Percentiles rank a stretch among this genome's conserved stretches.
phyloP scores from a whole-genome alignment of 2,113 vertebrate species.

The Stigmatopora nigra region DNA sequence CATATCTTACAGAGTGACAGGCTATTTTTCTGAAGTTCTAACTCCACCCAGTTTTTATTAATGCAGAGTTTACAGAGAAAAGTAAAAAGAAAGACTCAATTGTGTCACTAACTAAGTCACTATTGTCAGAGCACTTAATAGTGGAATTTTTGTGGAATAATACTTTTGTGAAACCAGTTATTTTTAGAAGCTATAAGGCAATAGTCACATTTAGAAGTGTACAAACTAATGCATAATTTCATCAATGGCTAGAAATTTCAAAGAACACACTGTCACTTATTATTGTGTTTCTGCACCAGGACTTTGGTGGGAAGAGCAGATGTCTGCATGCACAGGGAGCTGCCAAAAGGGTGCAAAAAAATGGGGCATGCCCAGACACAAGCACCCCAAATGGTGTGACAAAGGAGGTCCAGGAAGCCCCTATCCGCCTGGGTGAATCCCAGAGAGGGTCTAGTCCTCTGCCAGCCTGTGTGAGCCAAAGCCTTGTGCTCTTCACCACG shows the following conservation, averaged over 20 bases:
- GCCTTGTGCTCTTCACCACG: constrained; percentile 54
- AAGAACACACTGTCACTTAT: constrained; percentile 37
- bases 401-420: constrained; percentile 77
- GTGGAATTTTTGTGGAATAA: not conserved
- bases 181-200: not conserved
- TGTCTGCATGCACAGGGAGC: constrained; percentile 66
- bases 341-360: constrained; percentile 69
- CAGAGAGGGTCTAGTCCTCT: constrained; percentile 68
- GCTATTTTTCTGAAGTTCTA: not conserved
- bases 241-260: constrained; percentile 10
- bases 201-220: not conserved
- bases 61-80: not conserved
- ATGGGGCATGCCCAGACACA: constrained; percentile 65
- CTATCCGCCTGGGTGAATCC: constrained; percentile 74
- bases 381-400: constrained; percentile 74
- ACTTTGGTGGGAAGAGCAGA: constrained; percentile 72
- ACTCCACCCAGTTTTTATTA: not conserved
- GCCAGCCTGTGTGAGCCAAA: constrained; percentile 59
- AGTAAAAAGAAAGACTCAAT: not conserved
- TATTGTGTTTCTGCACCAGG: constrained; percentile 63
- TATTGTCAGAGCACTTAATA: not conserved
- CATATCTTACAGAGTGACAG: not conserved
- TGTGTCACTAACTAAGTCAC: not conserved
- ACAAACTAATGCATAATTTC: not conserved
- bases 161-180: not conserved